Percentiles rank a stretch among this genome's conserved stretches.
Conservation (phyloP, 2,797 vertebrate genomes). For the Crocodylus rhombifer region DNA sequence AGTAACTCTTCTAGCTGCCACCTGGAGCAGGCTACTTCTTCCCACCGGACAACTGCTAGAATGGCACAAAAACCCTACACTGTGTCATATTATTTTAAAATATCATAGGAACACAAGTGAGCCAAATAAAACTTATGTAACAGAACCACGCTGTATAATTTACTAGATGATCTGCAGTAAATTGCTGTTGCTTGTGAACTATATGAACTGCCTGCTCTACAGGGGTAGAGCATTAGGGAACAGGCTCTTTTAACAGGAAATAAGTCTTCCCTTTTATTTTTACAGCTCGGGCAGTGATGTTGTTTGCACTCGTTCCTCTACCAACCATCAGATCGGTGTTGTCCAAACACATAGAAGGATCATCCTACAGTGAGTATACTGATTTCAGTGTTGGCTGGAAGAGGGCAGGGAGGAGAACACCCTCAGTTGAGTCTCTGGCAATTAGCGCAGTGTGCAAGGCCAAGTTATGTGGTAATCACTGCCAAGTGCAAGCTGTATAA, state of each 20-base stretch:
- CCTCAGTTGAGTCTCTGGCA: background rate
- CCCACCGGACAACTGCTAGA: no score
- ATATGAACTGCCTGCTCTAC: no score
- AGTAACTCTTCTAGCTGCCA: background rate
- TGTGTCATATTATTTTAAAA: background rate
- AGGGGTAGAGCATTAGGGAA: background rate
- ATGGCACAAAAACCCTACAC: background rate
- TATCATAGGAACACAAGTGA: background rate
- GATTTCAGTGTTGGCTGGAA: background rate
- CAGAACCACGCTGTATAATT: background rate
- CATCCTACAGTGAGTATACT: constrained; percentile 87
- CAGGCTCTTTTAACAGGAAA: background rate
- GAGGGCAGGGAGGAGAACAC: fast-evolving
- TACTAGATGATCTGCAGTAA: no score
- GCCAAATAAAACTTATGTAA: background rate
- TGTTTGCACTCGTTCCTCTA: constrained; percentile 93
- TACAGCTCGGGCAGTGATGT: constrained; percentile 88
- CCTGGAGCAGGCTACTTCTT: no score
- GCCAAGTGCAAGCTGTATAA: background rate
- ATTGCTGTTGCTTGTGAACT: background rate
- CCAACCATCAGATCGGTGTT: constrained; percentile 93
- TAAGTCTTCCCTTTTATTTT: constrained; percentile 32
- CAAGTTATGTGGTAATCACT: background rate
- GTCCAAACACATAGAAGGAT: constrained; percentile 89
- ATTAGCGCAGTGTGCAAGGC: background rate